Base-by-base conservation (phyloP, 2,797 vertebrate genomes). In the Danio choprae region DNA sequence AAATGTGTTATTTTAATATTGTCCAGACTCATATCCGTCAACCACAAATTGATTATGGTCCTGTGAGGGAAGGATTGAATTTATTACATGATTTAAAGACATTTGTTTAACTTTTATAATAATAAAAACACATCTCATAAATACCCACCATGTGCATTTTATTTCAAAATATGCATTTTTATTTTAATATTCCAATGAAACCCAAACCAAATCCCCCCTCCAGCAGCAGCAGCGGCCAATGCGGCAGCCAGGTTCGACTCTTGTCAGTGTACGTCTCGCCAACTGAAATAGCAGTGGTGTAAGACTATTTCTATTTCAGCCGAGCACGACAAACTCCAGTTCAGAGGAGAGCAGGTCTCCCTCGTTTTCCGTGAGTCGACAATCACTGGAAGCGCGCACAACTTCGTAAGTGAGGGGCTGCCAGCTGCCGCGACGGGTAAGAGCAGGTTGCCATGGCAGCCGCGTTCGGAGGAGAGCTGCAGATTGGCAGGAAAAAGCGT, bases 401-500 rank as follows among this genome's bases (percentile, higher is more conserved):
- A 94, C 95, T 94, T 94, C 92, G 94, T 95, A 94, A 95, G 94
- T 82, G 94, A 93, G 95, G 94, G 94, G 94, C 95, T 95, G 95
- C 95, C 95, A 96, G 94, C 94, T 94, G 94, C 95, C 94, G 93
- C 93, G 92, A 93, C 93, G 95, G 95, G 94, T 95, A 95, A 95
- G 94, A 94, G 93, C 93, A 93, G 93, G 95, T 96, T 96, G 95
- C 95, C 95, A 96, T 96, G 95, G 95, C 92, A 96, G 94, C 95
- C 94, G 92, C 93, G 94, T 94, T 95, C 93, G 92, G 94, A 96
- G 95, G 83, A 95, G 95, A 94, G 94, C 94, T 94, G 92, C 90
- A 95, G 95, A 96, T 95, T 96, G 95, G 95, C 94, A 95, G 94
- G 94, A 94, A 95, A 95, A 95, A 95, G 95, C 95, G 95, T 95